Conservation (phyloP, 2,888 invertebrate species). For the Achlya flavicornis region DNA sequence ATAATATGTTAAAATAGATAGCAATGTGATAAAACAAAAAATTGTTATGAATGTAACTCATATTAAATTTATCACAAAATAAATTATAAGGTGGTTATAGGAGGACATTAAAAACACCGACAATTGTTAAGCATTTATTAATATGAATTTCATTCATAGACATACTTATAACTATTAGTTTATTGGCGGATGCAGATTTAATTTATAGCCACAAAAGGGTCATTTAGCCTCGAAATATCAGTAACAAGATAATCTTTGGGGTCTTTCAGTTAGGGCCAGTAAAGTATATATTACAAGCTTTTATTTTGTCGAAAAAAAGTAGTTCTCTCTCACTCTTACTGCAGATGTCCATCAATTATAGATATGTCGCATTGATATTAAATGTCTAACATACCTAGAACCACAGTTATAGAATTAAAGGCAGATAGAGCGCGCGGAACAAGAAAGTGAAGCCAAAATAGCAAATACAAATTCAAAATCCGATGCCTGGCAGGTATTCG, state of each 20-base stretch:
- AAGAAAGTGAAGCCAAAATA: too few species aligned
- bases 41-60: conserved; percentile 81
- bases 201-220: not conserved
- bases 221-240: not conserved
- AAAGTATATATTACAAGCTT: too few species aligned
- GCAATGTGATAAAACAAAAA: conserved; percentile 24
- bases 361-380: too few species aligned
- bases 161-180: conserved; percentile 20
- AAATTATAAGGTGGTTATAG: conserved; percentile 39
- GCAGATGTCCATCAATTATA: too few species aligned
- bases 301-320: too few species aligned
- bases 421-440: too few species aligned
- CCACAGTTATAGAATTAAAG: too few species aligned
- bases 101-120: conserved; percentile 61
- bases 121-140: conserved; percentile 70
- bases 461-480: too few species aligned
- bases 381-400: too few species aligned
- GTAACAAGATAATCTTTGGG: not conserved
- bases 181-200: conserved; percentile 12
- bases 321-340: too few species aligned
- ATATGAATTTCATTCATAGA: conserved; percentile 83
- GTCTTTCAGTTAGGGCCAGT: too few species aligned
- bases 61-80: conserved; percentile 51
- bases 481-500: too few species aligned
- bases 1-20: not conserved